Evolutionary conservation across 2,113 vertebrate genomes (phyloP), one percentile per base, ranked within the genome.

Genomic region (Noctilio leporinus): DNA sequence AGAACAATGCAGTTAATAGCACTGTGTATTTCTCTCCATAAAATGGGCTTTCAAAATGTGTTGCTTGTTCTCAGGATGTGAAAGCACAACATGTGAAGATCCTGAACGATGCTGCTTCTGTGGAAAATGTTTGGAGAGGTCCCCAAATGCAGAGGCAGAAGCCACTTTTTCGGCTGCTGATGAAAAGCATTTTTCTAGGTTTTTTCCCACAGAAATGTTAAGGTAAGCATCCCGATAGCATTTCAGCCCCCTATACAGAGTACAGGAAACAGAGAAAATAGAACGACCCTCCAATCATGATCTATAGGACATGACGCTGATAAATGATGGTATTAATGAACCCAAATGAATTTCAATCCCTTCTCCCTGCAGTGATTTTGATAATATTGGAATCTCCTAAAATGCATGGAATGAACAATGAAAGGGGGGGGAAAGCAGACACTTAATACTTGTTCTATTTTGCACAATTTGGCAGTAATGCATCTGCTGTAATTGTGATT

Each of bases 401-500:
- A 98, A 97, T 97, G 97, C 96, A 97, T 96, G 97, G 98, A 98
- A 98, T 98, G 97, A 98, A 98, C 98, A 98, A 98, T 98, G 98
- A 98, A 98, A 97, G 97, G 84, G 87, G 98, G 87, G 98, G 97
- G 97, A 98, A 98, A 98, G 95, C 92, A 98, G 98, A 96, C 96
- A 97, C 97, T 98, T 98, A 97, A 98, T 98, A 98, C 98, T 96
- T 92, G 65, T 96, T 97, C 96, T 97, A 96, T 98, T 98, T 98
- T 97, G 95, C 97, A 96, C 98, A 97, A 96, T 97, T 98, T 98
- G 97, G 97, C 97, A 98, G 98, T 98, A 98, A 98, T 64, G 88
- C 98, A 98, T 98, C 97, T 98, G 98, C 97, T 98, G 97, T 98
- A 98, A 98, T 98, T 97, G 95, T 22, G 91, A 98, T 98, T 98